Conservation (phyloP, 2,797 vertebrate species). For the Cossypha polioptera region DNA sequence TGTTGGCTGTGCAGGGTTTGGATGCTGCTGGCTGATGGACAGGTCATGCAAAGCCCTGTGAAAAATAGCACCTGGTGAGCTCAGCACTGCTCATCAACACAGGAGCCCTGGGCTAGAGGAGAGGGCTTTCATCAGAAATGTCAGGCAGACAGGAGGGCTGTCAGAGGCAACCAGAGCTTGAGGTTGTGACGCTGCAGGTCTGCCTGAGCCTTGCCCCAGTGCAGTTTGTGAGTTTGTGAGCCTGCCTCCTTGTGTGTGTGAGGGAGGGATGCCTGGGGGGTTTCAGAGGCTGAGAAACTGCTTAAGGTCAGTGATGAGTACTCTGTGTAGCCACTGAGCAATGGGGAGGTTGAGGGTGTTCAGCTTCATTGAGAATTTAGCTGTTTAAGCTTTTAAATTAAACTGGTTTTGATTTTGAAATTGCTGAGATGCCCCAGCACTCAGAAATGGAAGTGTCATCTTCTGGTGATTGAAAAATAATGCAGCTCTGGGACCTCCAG, state of each 20-base stretch:
- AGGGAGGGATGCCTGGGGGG: background rate
- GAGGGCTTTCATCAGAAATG: background rate
- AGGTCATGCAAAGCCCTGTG: background rate
- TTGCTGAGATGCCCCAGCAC: background rate
- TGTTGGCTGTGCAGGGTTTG: background rate
- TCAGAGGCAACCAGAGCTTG: background rate
- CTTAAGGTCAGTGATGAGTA: background rate
- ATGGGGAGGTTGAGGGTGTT: background rate
- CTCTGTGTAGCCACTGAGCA: background rate
- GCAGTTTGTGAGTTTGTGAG: background rate
- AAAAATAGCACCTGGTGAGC: background rate
- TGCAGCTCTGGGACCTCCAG: background rate
- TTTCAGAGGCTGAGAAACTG: background rate
- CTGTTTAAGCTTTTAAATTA: background rate
- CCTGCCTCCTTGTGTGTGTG: fast-evolving
- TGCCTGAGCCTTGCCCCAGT: fast-evolving
- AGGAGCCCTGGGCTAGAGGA: background rate
- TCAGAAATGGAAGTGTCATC: background rate
- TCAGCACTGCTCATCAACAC: background rate
- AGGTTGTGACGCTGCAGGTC: background rate
- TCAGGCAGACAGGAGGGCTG: background rate
- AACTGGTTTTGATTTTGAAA: background rate
- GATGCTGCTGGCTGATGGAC: background rate
- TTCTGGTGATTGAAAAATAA: background rate
- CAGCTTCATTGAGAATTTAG: background rate